phyloP scores from a whole-genome alignment of 2,113 vertebrate species.

The Macrotus californicus region DNA sequence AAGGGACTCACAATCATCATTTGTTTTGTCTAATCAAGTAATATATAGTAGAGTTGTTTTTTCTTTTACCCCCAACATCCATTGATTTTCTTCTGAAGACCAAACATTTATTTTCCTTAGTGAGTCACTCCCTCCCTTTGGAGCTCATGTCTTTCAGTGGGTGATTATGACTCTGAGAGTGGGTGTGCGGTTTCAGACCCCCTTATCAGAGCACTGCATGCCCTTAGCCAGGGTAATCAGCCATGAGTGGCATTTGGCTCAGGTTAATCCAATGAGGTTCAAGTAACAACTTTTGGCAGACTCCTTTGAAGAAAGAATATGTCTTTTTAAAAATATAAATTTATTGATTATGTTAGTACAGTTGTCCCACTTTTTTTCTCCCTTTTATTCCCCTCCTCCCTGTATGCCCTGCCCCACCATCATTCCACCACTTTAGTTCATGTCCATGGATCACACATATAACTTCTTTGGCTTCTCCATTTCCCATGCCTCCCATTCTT shows the following conservation, averaged over 20 bases:
- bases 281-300: neutral
- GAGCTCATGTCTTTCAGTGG: neutral
- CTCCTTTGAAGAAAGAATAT: neutral
- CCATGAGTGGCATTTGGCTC: neutral
- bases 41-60: neutral
- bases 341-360: too few relatives aligned
- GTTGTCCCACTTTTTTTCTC: too few relatives aligned
- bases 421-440: too few relatives aligned
- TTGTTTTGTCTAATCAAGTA: neutral
- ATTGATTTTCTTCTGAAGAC: neutral
- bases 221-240: neutral
- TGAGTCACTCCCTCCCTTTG: neutral
- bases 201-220: neutral
- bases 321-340: neutral
- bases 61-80: neutral
- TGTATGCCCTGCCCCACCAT: too few relatives aligned
- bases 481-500: too few relatives aligned
- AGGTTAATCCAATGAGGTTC: neutral
- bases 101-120: neutral
- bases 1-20: neutral
- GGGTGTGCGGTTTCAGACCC: neutral
- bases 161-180: neutral
- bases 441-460: too few relatives aligned
- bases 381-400: too few relatives aligned
- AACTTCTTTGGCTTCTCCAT: too few relatives aligned